Base-by-base conservation (phyloP, 1,140 invertebrate genomes). In the Pygmarrhopalites habei region DNA sequence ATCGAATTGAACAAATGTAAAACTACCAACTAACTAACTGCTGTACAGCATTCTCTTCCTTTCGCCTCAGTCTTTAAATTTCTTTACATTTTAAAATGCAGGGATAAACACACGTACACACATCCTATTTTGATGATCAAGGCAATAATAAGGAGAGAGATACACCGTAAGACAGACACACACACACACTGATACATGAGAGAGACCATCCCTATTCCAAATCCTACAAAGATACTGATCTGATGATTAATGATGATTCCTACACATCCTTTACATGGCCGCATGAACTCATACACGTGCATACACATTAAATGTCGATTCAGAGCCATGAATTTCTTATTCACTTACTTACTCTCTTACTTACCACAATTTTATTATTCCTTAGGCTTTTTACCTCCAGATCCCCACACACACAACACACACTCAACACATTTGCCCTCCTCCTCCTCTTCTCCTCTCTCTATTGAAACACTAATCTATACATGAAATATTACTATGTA, bases 231-330 rank as follows among this genome's bases (percentile, higher is more conserved):
- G 53, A 56, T 56, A 56, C 53, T 56, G 35, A 56, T 56, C 53
- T 56, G 53, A 56, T 56, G 53, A 56, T 56, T 56, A 56, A 56
- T 56, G 53, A 56, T 56, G 26, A 56, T 56, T 56, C 53, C 53
- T 56, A 56, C 53, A 32, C 53, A 7, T 56, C 35, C 30, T 55
- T 32, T 55, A 55, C 23, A 55, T 55, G 51, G 51, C 39, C 12
- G 39, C 53, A 52, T 52, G 49, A 52, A 52, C 23, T 52, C 49
- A 52, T 29, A 52, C 49, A 29, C 28, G 49, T 29, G 28, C 28
- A 52, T 52, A 52, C 49, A 52, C 49, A 52, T 52, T 52, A 52
- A 52, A 15, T 28, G 25, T 52, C 49, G 23, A 52, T 15, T 52
- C 49, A 52, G n/a, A n/a, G 49, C 49, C 49, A 52, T 52, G 49